Base-by-base conservation (phyloP, 2,888 invertebrate species). In the Cryptocephalus moraei region DNA sequence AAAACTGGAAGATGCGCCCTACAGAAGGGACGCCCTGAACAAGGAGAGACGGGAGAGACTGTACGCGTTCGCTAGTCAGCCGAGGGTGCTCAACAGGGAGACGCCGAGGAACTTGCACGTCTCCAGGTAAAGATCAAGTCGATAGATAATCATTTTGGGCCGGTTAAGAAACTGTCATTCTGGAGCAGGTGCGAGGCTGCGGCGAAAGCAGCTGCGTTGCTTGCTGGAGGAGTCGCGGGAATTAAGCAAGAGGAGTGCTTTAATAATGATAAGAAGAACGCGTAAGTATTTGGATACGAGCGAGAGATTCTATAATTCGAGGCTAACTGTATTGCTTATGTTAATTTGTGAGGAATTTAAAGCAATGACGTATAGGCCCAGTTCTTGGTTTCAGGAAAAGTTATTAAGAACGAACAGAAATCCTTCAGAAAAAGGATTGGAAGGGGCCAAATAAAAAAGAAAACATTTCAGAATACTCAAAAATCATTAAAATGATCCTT, bases 11-110 rank as follows among this genome's bases (percentile, higher is more conserved):
- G 61, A 62, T 9, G 54, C 59, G 22, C 49, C 45, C 12, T 32
- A 11, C 14, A 49, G 49, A 22, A 60, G 61, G 40, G 60, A 62
- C 56, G 66, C 52, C 62, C 22, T 22, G 22, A 22, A 22, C 22
- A 46, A 43, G 45, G 53, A 44, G 43, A 62, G 63, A 56, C 65
- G 55, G 60, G 73, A 57, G 68, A 78, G 57, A 69, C 53, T 83
- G 52, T 84, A 82, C 63, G 80, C 82, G 39, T 84, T 81, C 64
- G 75, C 80, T 32, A 84, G 82, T 64, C 75, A 75, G 57, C 84
- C 84, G 3, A 71, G 77, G 56, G 75, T 78, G 33, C 68, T 79
- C 34, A 65, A 65, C 44, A 57, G 66, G 39, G 57, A 56, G 13
- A 55, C 61, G 9, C 58, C 62, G 36, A 63, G 61, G 47, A 56